A percentile compares a stretch with the other conserved stretches of the same genome.
Conservation (phyloP, 2,888 invertebrate species). For the Drosophila limbata region DNA sequence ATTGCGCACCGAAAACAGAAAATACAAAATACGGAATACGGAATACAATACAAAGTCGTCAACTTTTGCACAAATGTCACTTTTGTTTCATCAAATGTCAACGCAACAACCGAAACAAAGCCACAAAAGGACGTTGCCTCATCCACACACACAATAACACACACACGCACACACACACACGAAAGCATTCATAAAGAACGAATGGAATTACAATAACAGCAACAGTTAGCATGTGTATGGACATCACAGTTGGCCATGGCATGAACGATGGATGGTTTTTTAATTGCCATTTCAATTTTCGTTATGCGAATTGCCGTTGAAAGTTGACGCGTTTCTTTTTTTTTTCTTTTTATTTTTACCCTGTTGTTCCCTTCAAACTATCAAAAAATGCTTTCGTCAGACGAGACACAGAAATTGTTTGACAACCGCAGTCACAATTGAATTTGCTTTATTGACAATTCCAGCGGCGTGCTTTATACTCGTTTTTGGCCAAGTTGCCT, state of each 20-base stretch:
- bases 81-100: conserved; percentile 82
- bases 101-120: conserved; percentile 80
- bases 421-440: conserved; percentile 76
- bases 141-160: conserved; percentile 15
- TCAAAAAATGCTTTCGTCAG: conserved; percentile 54
- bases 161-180: conserved; percentile 13
- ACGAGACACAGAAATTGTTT: conserved; percentile 66
- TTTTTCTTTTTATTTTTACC: conserved; percentile 25
- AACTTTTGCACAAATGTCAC: conserved; percentile 78
- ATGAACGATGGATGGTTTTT: conserved; percentile 77
- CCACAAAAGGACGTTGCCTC: conserved; percentile 70
- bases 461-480: conserved; percentile 49
- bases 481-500: conserved; percentile 31
- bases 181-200: conserved; percentile 54
- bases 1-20: conserved; percentile 41
- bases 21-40: conserved; percentile 17
- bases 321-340: conserved; percentile 33
- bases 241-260: conserved; percentile 61
- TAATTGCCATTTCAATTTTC: conserved; percentile 80
- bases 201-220: conserved; percentile 74
- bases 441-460: conserved; percentile 67
- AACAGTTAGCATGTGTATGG: conserved; percentile 40
- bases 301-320: conserved; percentile 68
- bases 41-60: conserved; percentile 72
- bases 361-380: conserved; percentile 48